Evolutionary conservation across 1,140 invertebrate species (phyloP), one percentile per base, ranked within the genome.

Genomic region (Ceratina australensis): DNA sequence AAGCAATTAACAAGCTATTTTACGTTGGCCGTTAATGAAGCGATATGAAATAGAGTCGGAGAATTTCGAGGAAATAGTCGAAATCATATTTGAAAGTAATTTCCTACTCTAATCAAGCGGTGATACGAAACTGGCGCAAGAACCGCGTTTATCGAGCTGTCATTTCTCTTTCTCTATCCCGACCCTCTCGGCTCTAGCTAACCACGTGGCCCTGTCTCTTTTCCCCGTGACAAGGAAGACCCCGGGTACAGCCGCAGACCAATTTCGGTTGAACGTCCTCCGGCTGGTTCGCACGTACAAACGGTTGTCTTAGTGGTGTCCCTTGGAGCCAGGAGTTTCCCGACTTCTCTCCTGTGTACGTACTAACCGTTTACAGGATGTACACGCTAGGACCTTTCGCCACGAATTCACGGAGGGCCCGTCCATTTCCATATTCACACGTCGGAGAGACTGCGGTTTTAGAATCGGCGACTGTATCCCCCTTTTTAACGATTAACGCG

Each of bases 261-360:
- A 84, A 83, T 83, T 83, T 84, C 65, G 68, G 72, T 61, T 69
- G 67, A 80, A 80, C 74, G 81, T 72, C 33, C 49, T 69, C 73
- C 20, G 47, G 73, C 52, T 56, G 67, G 57, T 80, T 73, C 64
- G 61, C 82, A 79, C 42, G 81, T 63, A 64, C 72, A 54, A 65
- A 52, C 59, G 81, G 63, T 73, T 67, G 78, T 49, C 81, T 84
- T 83, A 67, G 81, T 26, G 77, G 66, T 76, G 67, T 71, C 67
- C 77, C 77, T 79, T 75, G 52, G 81, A 76, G 72, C 54, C 76
- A 26, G 56, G 4, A 61, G 54, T 72, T 60, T 20, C 49, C 64
- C 26, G 61, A 75, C 54, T 71, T 79, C 65, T 50, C 33, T 28
- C 8, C 18, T 22, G 20, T 63, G 72, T 57, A 67, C 24, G 24